Conservation (phyloP, 2,888 invertebrate genomes). For the Drosophila mayaguana region DNA sequence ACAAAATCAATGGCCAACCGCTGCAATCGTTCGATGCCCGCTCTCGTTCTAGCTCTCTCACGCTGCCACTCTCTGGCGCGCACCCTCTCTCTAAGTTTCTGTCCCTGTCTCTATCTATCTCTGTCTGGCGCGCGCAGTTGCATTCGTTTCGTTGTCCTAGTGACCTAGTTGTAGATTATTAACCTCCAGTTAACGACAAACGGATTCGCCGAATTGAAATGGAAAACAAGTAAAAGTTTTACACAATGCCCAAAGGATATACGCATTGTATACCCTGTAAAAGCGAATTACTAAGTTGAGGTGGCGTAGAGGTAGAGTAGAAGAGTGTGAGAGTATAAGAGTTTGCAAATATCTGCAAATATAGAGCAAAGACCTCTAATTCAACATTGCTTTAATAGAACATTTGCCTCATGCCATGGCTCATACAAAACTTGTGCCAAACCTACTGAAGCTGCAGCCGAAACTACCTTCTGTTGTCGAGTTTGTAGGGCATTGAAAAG, state of each 20-base stretch:
- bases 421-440: not conserved
- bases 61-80: slow-evolving; percentile 16
- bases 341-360: not conserved
- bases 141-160: slow-evolving; percentile 81
- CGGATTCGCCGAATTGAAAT: slow-evolving; percentile 53
- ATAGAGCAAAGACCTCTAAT: too few relatives aligned
- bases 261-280: slow-evolving; percentile 31
- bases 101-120: slow-evolving; percentile 8
- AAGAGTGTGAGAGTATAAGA: not conserved
- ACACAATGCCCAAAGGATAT: not conserved
- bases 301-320: not conserved
- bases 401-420: not conserved
- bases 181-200: slow-evolving; percentile 72
- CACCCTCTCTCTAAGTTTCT: slow-evolving; percentile 11
- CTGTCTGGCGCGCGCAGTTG: slow-evolving; percentile 50
- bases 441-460: not conserved
- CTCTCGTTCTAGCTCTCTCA: slow-evolving; percentile 18
- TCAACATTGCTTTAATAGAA: not conserved
- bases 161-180: slow-evolving; percentile 85
- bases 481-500: slow-evolving; percentile 19
- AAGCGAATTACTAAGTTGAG: not conserved
- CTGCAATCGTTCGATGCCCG: slow-evolving; percentile 63
- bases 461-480: not conserved
- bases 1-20: slow-evolving; percentile 73
- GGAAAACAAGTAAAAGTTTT: slow-evolving; percentile 59